A percentile compares a stretch with the other conserved stretches of the same genome.
phyloP scores from a whole-genome alignment of 1,140 invertebrate species.

The Homalodisca vitripennis region DNA sequence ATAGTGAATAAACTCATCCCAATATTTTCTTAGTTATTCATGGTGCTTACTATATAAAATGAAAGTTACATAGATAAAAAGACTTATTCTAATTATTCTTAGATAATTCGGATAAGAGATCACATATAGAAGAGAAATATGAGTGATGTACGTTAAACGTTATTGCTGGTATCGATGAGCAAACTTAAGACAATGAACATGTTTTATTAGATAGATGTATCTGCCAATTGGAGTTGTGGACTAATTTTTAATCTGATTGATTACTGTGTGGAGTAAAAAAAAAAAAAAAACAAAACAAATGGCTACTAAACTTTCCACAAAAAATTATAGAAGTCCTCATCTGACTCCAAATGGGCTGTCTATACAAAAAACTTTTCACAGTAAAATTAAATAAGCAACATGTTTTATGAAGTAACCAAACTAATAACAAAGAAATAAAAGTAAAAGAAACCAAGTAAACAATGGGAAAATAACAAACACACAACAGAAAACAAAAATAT shows the following conservation, averaged over 20 bases:
- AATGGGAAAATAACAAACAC: no score
- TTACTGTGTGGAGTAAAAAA: neutral
- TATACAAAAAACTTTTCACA: no score
- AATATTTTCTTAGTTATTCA: neutral
- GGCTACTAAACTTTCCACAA: neutral
- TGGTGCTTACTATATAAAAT: neutral
- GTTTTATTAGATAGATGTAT: neutral
- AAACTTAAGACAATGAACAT: neutral
- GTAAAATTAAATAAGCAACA: no score
- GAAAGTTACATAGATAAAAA: neutral
- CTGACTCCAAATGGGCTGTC: no score
- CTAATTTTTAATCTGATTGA: neutral
- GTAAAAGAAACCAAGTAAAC: no score
- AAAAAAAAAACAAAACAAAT: neutral
- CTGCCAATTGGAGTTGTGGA: no score
- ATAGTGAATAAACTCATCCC: neutral
- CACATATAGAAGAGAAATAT: neutral
- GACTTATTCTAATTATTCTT: neutral
- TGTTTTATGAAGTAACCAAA: no score
- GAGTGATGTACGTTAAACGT: neutral
- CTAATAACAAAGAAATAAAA: no score
- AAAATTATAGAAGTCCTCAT: neutral
- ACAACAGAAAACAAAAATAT: no score
- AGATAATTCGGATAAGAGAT: neutral
- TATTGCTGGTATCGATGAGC: neutral